A percentile compares a stretch with the other conserved stretches of the same genome.
Conservation (phyloP, 1,140 invertebrate genomes). For the Tetranychus urticae region DNA sequence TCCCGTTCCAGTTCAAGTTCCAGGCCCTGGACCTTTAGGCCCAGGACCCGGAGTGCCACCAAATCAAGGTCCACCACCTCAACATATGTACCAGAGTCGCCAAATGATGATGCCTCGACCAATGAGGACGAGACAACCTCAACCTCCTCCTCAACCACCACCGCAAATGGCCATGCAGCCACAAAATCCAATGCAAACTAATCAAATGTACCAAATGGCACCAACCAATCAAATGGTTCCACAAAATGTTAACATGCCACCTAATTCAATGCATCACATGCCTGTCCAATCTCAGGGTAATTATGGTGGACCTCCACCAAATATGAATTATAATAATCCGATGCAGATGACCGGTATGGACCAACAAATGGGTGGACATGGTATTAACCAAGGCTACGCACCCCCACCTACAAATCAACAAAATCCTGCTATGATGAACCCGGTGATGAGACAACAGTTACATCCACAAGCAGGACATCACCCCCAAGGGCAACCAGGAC, state of each 20-base stretch:
- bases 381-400: not conserved
- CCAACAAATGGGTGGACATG: conserved; percentile 1
- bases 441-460: conserved; percentile 6
- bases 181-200: not conserved
- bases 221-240: not conserved
- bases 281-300: conserved; percentile 3
- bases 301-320: conserved; percentile 4
- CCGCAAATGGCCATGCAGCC: not conserved
- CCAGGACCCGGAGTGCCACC: not conserved
- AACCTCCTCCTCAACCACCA: not conserved
- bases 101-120: not conserved
- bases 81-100: not conserved
- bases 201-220: conserved; percentile 7
- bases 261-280: conserved; percentile 6
- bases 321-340: conserved; percentile 3
- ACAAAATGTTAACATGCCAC: not conserved
- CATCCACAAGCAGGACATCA: not conserved
- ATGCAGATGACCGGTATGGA: conserved; percentile 1
- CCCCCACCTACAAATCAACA: not conserved
- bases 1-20: not conserved
- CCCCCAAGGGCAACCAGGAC: not conserved
- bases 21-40: not conserved
- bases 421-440: conserved; percentile 1
- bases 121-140: not conserved
- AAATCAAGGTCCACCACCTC: not conserved